These are phyloP conservation scores for Aphidoletes aphidimyza DNA, from an alignment of 2,888 invertebrate genomes.

Conservation along the genomic window DNA sequence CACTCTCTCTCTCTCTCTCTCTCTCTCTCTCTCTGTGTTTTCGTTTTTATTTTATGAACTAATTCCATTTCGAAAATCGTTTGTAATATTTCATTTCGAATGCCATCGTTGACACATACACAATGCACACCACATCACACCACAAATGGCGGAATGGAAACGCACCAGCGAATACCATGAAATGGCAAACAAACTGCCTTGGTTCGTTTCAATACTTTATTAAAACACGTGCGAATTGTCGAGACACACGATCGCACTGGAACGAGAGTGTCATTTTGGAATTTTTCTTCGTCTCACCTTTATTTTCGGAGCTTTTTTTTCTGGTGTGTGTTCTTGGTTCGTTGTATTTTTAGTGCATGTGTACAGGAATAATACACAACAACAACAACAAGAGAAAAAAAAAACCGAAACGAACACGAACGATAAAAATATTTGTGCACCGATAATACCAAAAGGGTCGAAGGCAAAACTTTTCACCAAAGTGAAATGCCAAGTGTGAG, in stretches of 20 bases:
- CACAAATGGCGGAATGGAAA: not conserved
- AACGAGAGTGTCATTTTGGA: not conserved
- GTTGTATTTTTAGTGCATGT: too few species aligned
- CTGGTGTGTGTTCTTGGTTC: not conserved
- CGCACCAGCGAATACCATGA: not conserved
- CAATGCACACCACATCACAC: too few species aligned
- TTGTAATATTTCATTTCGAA: not conserved
- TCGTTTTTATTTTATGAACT: not conserved
- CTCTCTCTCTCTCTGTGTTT: too few species aligned
- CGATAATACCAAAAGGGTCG: slow-evolving; percentile 11
- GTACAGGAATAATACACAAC: too few species aligned
- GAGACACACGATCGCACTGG: not conserved
- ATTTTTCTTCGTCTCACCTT: not conserved
- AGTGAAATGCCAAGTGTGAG: not conserved
- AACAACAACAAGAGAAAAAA: not conserved
- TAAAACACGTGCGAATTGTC: not conserved
- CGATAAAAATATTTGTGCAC: not conserved
- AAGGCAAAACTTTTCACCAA: not conserved
- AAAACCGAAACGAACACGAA: not conserved
- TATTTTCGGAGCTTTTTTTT: too few species aligned
- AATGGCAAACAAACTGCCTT: not conserved
- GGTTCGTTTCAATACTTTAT: not conserved
- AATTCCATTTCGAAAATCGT: not conserved
- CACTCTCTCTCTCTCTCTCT: too few species aligned
- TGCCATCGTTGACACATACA: not conserved